phyloP scores from a whole-genome alignment of 2,113 vertebrate genomes.

The Aviceda subcristata region DNA sequence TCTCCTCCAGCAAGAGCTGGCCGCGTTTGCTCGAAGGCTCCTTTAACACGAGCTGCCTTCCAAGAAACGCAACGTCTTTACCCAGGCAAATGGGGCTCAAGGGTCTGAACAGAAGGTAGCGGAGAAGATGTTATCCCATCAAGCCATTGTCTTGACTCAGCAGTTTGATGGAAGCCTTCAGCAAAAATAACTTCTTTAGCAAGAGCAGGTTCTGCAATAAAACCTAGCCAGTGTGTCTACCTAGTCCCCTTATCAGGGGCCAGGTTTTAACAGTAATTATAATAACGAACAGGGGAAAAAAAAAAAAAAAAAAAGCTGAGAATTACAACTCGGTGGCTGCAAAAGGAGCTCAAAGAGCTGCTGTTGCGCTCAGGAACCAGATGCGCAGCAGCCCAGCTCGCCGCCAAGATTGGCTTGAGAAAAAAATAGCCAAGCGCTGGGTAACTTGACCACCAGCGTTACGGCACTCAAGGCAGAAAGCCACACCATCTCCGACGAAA shows the following conservation, averaged over 20 bases:
- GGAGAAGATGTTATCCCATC: conserved; percentile 30
- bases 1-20: not conserved
- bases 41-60: conserved; percentile 26
- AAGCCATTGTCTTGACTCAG: conserved; percentile 42
- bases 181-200: conserved; percentile 8
- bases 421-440: accelerated
- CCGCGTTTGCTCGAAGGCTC: not conserved
- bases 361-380: not conserved
- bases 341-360: not conserved
- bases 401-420: not conserved
- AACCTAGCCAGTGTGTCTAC: conserved; percentile 5
- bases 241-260: not conserved
- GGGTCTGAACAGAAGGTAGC: conserved; percentile 58
- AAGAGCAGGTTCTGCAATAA: conserved; percentile 31
- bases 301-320: not conserved
- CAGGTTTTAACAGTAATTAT: conserved; percentile 11
- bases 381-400: not conserved
- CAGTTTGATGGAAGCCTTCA: conserved; percentile 5
- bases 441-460: not conserved
- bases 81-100: conserved; percentile 44
- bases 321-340: not conserved
- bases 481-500: accelerated
- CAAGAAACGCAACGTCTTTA: conserved; percentile 2
- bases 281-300: not conserved
- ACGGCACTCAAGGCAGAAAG: not conserved